Percentiles rank a stretch among this genome's conserved stretches.
Conservation (phyloP, 2,888 invertebrate genomes). For the Nephrotoma guestfalica region DNA sequence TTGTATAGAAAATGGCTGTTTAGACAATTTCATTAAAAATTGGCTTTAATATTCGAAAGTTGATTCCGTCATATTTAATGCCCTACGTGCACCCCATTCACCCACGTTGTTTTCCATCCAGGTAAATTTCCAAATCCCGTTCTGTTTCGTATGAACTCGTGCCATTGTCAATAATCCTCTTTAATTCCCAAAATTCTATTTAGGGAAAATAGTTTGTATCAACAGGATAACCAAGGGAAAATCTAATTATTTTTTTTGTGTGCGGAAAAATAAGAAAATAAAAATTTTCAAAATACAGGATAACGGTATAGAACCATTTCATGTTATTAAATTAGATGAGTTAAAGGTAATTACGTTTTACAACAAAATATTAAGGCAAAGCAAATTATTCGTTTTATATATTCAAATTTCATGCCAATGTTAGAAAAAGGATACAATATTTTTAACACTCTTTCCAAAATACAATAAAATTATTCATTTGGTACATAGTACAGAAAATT, state of each 20-base stretch:
- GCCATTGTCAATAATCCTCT: too few relatives aligned
- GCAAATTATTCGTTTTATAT: neutral
- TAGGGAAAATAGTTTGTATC: neutral
- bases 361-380: neutral
- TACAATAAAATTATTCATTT: neutral
- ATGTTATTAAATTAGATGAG: neutral
- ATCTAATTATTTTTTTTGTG: neutral
- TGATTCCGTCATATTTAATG: too few relatives aligned
- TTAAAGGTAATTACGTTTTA: neutral
- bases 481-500: neutral
- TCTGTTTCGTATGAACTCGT: too few relatives aligned
- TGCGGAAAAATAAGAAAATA: neutral
- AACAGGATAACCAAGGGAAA: neutral
- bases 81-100: too few relatives aligned
- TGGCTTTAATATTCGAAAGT: too few relatives aligned
- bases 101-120: too few relatives aligned
- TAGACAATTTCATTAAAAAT: too few relatives aligned
- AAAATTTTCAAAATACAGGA: neutral
- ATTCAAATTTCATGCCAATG: neutral
- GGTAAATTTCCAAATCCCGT: too few relatives aligned
- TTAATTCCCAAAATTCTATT: too few relatives aligned
- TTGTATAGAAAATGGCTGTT: too few relatives aligned
- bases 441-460: neutral
- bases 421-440: neutral
- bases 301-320: neutral